These are phyloP conservation scores for Epiblema foenella DNA, from an alignment of 2,888 invertebrate species.

Conservation along the genomic window DNA sequence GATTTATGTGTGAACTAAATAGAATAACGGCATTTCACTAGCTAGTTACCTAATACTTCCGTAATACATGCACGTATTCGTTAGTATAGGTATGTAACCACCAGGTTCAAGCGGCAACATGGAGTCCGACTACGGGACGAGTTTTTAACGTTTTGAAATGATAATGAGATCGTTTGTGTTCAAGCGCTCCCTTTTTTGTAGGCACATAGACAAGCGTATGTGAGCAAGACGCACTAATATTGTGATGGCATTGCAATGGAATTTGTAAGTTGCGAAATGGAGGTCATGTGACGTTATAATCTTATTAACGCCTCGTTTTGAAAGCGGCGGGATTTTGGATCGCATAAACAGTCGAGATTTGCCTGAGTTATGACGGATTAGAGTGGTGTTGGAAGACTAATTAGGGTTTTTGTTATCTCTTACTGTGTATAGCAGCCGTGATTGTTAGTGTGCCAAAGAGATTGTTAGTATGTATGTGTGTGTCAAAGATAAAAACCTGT, in stretches of 20 bases:
- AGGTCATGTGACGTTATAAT: constrained; percentile 30
- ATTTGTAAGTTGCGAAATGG: neutral
- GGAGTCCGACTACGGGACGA: neutral
- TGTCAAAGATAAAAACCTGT: neutral
- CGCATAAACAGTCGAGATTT: constrained; percentile 40
- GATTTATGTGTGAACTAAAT: constrained; percentile 25
- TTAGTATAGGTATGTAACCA: neutral
- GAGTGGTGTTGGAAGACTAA: constrained; percentile 45
- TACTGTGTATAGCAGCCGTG: constrained; percentile 24
- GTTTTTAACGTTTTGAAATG: neutral
- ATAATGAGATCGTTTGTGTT: neutral
- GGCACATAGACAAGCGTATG: neutral
- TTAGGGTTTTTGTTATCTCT: constrained; percentile 38
- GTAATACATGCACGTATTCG: neutral
- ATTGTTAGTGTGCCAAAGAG: neutral
- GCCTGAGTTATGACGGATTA: constrained; percentile 43
- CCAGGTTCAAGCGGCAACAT: constrained; percentile 7
- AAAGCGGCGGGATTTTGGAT: constrained; percentile 39
- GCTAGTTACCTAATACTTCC: constrained; percentile 20
- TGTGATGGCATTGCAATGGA: neutral
- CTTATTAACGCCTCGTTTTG: constrained; percentile 42
- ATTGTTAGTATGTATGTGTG: no score
- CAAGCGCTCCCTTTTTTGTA: neutral
- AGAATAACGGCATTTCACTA: constrained; percentile 9
- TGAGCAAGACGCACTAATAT: neutral